Base-by-base conservation (phyloP, 2,113 vertebrate species). In the Himantopus leucocephalus region DNA sequence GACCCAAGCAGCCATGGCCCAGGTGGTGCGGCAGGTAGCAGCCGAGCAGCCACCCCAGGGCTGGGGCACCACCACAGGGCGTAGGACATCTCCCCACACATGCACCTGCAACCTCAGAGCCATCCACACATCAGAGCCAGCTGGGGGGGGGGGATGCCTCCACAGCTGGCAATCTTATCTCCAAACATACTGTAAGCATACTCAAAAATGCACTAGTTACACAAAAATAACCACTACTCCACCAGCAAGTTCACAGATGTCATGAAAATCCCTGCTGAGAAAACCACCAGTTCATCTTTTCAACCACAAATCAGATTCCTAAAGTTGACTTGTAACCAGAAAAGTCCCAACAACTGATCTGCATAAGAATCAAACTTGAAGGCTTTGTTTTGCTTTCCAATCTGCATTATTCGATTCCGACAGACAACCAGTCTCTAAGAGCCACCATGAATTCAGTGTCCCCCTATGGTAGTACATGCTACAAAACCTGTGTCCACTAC, bases 321-420 rank as follows among this genome's bases (percentile, higher is more conserved):
- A 55, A 92, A 95, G 62, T 89, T 95, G 92, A 95, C 85, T 96
- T 12, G 10, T 90, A 95, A 97, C 92, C 91, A 95, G 72, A 87
- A 52, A 81, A 87, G 60, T 89, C 45, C 21, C 64, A 67, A 62
- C 47, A 96, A 77, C 50, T 30, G 74, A 94, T 70, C 88, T 89
- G 76, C 3, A 0, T 30, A 68, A 85, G 34, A 84, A 90, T 59
- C 62, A 78, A 12, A 88, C 47, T 85, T 58, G 53, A 81, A 85
- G 48, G 45, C n/a, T 95, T 70, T 89, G 56, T 68, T 91, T 78
- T 82, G 43, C 58, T 91, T 87, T 86, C 9, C 1, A 68, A 22
- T 55, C 37, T 59, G 45, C 63, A 12, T 60, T 68, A 41, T 26
- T 63, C 63, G 34, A 89, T 70, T 78, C 73, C 0, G 0, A 41